Evolutionary conservation across 92 coral and sea anemone species (phyloP).

Genomic region (Montipora capitata): DNA sequence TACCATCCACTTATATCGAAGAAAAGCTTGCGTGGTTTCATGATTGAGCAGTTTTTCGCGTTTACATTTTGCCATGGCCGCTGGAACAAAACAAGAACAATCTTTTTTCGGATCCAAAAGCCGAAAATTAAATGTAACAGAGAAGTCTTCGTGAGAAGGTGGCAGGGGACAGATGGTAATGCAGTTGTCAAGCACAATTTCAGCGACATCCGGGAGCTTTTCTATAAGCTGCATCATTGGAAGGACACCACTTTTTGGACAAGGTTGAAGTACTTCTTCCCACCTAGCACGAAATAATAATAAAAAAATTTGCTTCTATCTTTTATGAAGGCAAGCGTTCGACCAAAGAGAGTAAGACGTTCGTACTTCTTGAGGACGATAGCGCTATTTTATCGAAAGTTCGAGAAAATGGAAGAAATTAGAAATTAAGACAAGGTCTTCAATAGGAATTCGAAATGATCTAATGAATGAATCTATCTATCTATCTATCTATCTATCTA

Average conservation of each 20-base stretch:
- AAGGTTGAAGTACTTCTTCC: conserved; percentile 22
- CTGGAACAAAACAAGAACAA: conserved; percentile 47
- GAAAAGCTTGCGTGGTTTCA: conserved; percentile 73
- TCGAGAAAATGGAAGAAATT: too few relatives aligned
- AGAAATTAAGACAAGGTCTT: too few relatives aligned
- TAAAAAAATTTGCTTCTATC: too few relatives aligned
- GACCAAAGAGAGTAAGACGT: too few relatives aligned
- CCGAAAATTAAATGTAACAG: conserved; percentile 80
- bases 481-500: too few relatives aligned
- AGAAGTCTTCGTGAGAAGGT: conserved; percentile 76
- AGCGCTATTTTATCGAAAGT: too few relatives aligned
- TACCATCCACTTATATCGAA: conserved; percentile 84
- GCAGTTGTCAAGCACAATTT: conserved; percentile 84
- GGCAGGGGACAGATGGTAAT: conserved; percentile 71
- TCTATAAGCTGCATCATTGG: conserved; percentile 77
- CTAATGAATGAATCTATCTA: too few relatives aligned
- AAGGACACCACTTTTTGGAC: neutral
- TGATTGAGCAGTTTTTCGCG: conserved; percentile 89
- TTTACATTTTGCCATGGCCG: conserved; percentile 70
- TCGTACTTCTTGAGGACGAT: too few relatives aligned
- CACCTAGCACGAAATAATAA: conserved; percentile 20
- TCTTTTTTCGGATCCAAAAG: conserved; percentile 84
- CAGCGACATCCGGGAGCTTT: conserved; percentile 84
- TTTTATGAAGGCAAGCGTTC: too few relatives aligned
- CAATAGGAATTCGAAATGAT: too few relatives aligned